Base-by-base conservation (phyloP, 2,888 invertebrate species). In the Polyommatus iphigenia region DNA sequence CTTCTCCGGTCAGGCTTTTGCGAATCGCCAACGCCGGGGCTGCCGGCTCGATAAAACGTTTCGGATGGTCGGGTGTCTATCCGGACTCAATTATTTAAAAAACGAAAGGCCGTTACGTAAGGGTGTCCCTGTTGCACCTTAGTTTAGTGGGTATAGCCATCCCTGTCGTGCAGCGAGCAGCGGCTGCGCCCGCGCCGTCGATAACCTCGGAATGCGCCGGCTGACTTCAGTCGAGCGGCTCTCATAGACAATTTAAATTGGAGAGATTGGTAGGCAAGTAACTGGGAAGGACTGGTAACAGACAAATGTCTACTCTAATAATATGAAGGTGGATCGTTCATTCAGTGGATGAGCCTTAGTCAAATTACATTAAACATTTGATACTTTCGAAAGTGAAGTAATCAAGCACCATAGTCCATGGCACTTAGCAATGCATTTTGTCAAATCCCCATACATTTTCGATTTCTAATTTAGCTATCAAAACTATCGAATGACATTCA, bases 231-330 rank as follows among this genome's bases (percentile, higher is more conserved):
- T 90, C 90, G 89, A 86, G 87, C 89, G 91, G 90, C 86, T 87
- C 88, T 92, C 93, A 93, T 93, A 93, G 93, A 93, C 90, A 90
- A 92, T 92, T 93, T 92, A 92, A 93, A 93, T 92, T 91, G 89
- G 89, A 92, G 91, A 91, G 92, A 93, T 93, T 93, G 90, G 91
- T 90, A 89, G 89, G 85, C 83, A 83, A 85, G 88, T 87, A 24
- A 86, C 87, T 88, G 88, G 84, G 85, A 87, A 83, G 85, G 88
- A 89, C 87, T 87, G 85, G 86, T 88, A 86, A 89, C 87, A 87
- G 87, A 85, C 85, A 85, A 87, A 85, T 84, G 84, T 85, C 83
- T 83, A 82, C 82, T 83, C 15, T 50, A 5, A 5, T 15, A 84
- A 84, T 85, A 59, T 8, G n/a, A 15, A 2, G 6, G 84, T 81